Conservation (phyloP, 1,140 invertebrate genomes). For the Caenorhabditis brenneri region DNA sequence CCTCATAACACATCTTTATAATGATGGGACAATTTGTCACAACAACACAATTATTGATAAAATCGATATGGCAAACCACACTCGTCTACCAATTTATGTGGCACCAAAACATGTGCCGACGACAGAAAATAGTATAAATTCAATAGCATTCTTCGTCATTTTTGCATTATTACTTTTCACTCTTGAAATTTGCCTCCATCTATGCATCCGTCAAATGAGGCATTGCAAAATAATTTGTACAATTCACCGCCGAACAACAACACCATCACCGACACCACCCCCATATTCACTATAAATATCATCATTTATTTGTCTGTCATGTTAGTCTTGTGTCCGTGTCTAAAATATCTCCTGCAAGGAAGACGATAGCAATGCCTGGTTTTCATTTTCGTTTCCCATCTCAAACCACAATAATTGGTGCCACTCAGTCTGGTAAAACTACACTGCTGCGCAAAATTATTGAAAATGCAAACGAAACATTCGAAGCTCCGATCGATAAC, state of each 20-base stretch:
- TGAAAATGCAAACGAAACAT: neutral
- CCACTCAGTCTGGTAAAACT: neutral
- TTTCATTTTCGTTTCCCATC: neutral
- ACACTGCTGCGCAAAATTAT: neutral
- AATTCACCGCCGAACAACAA: no score
- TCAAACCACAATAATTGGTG: neutral
- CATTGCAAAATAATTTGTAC: no score
- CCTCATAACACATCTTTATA: neutral
- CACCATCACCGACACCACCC: no score
- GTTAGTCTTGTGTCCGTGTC: neutral
- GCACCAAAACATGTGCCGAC: no score
- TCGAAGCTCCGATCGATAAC: neutral
- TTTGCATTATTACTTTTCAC: no score
- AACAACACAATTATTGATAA: neutral
- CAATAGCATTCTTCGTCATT: no score
- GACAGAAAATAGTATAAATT: no score
- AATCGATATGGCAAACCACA: neutral
- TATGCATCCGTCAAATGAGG: no score
- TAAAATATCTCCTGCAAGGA: no score
- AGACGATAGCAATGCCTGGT: no score
- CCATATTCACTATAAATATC: neutral
- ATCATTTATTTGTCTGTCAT: neutral
- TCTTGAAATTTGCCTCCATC: no score
- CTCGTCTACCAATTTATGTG: neutral
- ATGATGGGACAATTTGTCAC: neutral